These are phyloP conservation scores for Rhagoletis zephyria DNA, from an alignment of 1,140 invertebrate genomes.

Conservation along the genomic window DNA sequence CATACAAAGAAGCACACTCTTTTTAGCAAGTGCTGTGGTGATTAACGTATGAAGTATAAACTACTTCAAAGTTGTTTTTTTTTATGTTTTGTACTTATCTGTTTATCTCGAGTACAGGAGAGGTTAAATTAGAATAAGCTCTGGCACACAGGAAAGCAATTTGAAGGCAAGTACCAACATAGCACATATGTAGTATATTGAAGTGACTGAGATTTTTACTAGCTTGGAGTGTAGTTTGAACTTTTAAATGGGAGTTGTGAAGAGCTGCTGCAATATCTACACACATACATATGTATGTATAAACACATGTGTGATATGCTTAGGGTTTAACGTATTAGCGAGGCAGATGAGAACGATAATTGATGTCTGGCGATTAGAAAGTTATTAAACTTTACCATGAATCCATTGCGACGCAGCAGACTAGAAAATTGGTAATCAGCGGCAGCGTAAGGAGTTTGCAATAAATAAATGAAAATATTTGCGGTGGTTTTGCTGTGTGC, in stretches of 20 bases:
- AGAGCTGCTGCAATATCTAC: no score
- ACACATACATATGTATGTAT: no score
- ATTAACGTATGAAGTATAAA: no score
- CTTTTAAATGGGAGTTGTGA: no score
- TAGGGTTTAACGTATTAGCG: background rate
- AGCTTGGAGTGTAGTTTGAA: background rate
- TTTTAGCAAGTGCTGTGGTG: no score
- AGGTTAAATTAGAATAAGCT: background rate
- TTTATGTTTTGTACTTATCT: background rate
- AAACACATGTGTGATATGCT: background rate
- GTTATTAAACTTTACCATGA: constrained; percentile 39
- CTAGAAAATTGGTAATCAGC: background rate
- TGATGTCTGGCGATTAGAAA: constrained; percentile 25
- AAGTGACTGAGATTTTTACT: background rate
- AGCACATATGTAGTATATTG: background rate
- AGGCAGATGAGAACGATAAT: background rate
- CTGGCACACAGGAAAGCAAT: no score
- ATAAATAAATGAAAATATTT: background rate
- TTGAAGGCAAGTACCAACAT: background rate
- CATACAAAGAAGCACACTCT: no score
- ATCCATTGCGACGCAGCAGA: constrained; percentile 8
- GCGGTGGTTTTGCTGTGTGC: background rate
- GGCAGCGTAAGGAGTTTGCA: no score
- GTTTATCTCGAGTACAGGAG: background rate
- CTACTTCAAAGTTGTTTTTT: no score